Conservation (phyloP, 2,888 invertebrate species). For the Thecophora atra region DNA sequence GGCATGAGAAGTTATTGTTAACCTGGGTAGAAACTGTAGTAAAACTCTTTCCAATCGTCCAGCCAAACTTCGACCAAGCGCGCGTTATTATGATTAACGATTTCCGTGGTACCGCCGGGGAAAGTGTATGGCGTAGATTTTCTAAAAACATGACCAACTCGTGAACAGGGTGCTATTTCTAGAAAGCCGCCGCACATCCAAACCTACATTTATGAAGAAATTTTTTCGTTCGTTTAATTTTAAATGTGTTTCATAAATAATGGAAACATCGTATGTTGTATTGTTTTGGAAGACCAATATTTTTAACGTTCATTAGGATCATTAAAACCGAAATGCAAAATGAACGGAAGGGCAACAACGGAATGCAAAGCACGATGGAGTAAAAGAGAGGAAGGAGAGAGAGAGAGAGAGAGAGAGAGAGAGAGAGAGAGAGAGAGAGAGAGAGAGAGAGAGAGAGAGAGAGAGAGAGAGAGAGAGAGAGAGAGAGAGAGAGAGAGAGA, state of each 20-base stretch:
- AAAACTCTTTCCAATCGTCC: constrained; percentile 99
- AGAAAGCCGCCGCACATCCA: constrained; percentile 98
- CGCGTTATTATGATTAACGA: constrained; percentile 99
- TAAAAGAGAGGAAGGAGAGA: no score
- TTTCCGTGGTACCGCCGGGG: constrained; percentile 95
- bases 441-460: no score
- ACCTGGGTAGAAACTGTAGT: constrained; percentile 99
- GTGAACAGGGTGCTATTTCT: constrained; percentile 94
- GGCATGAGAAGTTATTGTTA: constrained; percentile 50
- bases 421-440: background rate
- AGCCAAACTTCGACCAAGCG: constrained; percentile 99
- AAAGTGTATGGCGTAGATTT: constrained; percentile 98
- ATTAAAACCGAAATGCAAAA: background rate
- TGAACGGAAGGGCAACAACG: background rate
- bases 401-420: background rate
- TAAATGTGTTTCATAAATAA: background rate
- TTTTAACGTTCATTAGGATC: background rate
- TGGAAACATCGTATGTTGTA: background rate
- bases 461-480: background rate
- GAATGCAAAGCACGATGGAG: background rate
- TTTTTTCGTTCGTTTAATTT: constrained; percentile 7
- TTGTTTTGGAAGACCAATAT: background rate
- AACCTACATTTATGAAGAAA: constrained; percentile 70
- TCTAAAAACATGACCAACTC: constrained; percentile 96
- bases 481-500: background rate